Base-by-base conservation (phyloP, 2,888 invertebrate species). In the Octodonta nipae region DNA sequence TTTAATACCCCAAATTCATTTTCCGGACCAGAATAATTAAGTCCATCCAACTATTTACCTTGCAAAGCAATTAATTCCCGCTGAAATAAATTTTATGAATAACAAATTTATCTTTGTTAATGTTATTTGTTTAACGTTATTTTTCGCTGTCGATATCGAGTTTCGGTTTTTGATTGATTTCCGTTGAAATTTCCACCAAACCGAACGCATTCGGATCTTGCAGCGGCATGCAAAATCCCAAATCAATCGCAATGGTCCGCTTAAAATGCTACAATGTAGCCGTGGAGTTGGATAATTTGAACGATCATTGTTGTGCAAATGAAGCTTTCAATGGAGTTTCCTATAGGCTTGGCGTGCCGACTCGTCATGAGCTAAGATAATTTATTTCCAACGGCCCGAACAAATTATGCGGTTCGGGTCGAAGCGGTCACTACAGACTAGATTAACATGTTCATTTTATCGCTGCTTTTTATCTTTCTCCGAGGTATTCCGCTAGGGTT, bases 271-370 rank as follows among this genome's bases (percentile, higher is more conserved):
- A 10, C 22, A 22, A 10, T 22, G 22, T 22, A 22, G 4, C 20
- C 22, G 22, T 22, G 11, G 22, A 3, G 22, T 22, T 22, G 54
- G 52, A 57, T 56, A 58, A 60, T 58, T 59, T 52, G 52, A 51
- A 42, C 45, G 43, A 50, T 52, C 49, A 58, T 60, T 60, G 59
- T 60, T 56, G 58, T 60, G 60, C 58, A 60, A 60, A 60, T 60
- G 55, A 56, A 50, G 54, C 56, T 56, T 58, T 58, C 55, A 58
- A 56, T 55, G 52, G 51, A 47, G 47, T 50, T 54, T 56, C 55
- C 54, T 22, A 11, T 22, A 22, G 22, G 3, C 22, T 22, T n/a
- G n/a, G 22, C 22, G 22, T 22, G 22, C 11, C 22, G 10, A 11
- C 22, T 22, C 22, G 22, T 22, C 22, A 22, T 11, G 3, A 11